A percentile compares a stretch with the other conserved stretches of the same genome.
These are phyloP conservation scores for Diarsia brunnea DNA, from an alignment of 2,888 invertebrate species.

Conservation along the genomic window DNA sequence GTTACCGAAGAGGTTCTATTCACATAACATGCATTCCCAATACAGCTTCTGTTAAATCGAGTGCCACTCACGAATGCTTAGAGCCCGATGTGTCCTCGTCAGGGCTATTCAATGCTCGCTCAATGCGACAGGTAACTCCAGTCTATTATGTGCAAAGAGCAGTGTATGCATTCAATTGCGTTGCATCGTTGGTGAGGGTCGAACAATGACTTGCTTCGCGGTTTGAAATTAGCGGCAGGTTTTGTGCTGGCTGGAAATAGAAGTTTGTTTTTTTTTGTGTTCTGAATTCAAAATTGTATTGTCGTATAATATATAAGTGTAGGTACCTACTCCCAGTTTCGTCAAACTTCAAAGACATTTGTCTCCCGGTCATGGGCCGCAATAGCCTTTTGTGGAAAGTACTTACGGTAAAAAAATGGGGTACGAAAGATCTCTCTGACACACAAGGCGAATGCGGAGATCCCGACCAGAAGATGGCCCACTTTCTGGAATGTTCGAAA, in stretches of 20 bases:
- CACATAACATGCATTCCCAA: constrained; percentile 34
- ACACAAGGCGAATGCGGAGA: too few relatives aligned
- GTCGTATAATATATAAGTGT: neutral
- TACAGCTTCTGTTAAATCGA: constrained; percentile 50
- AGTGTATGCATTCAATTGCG: constrained; percentile 36
- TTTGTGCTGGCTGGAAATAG: constrained; percentile 7
- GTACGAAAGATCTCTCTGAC: too few relatives aligned
- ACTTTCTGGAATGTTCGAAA: neutral
- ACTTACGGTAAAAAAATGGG: neutral
- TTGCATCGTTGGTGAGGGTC: constrained; percentile 14
- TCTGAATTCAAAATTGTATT: neutral
- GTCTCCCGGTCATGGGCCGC: too few relatives aligned
- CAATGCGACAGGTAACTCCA: constrained; percentile 41
- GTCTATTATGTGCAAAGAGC: constrained; percentile 21
- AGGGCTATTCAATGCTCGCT: constrained; percentile 40
- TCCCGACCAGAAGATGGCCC: too few relatives aligned
- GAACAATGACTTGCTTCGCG: constrained; percentile 32
- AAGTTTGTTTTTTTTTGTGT: neutral
- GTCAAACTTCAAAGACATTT: neutral
- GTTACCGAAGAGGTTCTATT: constrained; percentile 46
- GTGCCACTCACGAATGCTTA: constrained; percentile 52
- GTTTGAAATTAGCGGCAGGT: constrained; percentile 19
- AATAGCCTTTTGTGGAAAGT: neutral
- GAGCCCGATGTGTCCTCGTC: constrained; percentile 33
- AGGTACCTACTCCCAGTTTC: too few relatives aligned